A percentile compares a stretch with the other conserved stretches of the same genome.
Conservation (phyloP, 2,797 vertebrate genomes). For the Tauraco hartlaubi region DNA sequence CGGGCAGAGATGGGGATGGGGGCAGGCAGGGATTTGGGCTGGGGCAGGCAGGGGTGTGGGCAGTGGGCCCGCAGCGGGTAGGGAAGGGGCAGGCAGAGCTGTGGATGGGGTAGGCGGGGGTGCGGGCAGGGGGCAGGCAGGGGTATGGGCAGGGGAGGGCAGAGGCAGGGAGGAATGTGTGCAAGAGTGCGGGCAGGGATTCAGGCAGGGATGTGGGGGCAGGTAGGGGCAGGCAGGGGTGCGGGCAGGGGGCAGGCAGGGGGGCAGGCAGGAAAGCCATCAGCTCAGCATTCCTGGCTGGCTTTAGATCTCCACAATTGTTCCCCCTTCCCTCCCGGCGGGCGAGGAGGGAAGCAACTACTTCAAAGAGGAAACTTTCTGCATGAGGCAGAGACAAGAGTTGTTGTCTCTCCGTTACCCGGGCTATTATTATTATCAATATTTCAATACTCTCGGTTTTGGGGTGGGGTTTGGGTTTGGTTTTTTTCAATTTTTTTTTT, state of each 20-base stretch:
- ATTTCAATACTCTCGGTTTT: background rate
- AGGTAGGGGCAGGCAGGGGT: background rate
- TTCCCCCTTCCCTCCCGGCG: constrained; percentile 40
- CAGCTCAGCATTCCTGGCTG: constrained; percentile 66
- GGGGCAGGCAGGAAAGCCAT: constrained; percentile 44
- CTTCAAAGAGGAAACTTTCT: constrained; percentile 71
- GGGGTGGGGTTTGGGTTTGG: too few relatives aligned
- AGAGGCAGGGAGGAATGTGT: background rate
- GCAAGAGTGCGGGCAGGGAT: background rate
- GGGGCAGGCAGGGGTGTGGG: background rate
- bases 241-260: background rate
- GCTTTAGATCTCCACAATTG: constrained; percentile 68
- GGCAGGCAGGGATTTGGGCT: background rate
- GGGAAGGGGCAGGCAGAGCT: background rate
- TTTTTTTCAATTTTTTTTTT: background rate
- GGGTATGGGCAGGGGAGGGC: background rate
- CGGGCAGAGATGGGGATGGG: background rate
- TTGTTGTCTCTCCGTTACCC: background rate
- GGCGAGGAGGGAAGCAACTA: constrained; percentile 50
- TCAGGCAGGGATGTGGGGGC: background rate
- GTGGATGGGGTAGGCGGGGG: background rate
- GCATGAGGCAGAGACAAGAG: constrained; percentile 37
- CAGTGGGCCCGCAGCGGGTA: background rate
- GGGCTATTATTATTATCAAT: background rate
- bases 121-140: background rate